Base-by-base conservation (phyloP, 2,888 invertebrate species). In the Alentia gelatinosa region DNA sequence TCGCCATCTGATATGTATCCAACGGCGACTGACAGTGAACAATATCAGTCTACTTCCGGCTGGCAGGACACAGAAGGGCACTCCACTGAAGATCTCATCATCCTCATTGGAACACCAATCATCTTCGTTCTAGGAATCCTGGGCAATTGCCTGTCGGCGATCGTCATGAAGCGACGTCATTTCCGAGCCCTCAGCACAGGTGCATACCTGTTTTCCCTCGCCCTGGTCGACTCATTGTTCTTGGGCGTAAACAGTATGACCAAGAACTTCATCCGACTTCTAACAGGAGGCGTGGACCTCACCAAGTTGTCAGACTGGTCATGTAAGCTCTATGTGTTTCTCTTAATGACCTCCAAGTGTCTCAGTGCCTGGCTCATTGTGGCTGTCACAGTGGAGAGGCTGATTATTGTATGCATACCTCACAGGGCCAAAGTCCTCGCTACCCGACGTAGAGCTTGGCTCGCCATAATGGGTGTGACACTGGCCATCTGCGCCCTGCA, bases 311-410 rank as follows among this genome's bases (percentile, higher is more conserved):
- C 42, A 0, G 19, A 30, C 15, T 86, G 42, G 47, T 47, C 30
- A 12, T 86, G 86, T 47, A 47, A 42, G 33, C 9, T 86, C 26
- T 86, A 86, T 30, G 86, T 86, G 3, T 86, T 47, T 30, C 30
- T 86, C 15, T 47, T 86, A 0, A 42, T 86, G 86, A 47, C 47
- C 42, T 86, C 86, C 9, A 86, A 86, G 23, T 86, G 42, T 30
- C 50, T 86, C 9, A 86, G 86, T 30, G 86, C 86, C 50, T 86
- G 86, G 86, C 33, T 86, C 47, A 86, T 86, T 4, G 86, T 86
- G 30, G 86, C 47, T 12, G 47, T 86, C 0, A 86, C 86, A 15
- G 15, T 33, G 50, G 86, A 86, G 50, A 3, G 86, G 50, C 86
- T 86, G 42, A 15, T 86, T 12, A 26, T 86, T 19, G 86, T 86